A percentile compares a stretch with the other conserved stretches of the same genome.
Evolutionary conservation across 1,140 invertebrate species (phyloP).

Genomic region (Dendrolimus punctatus): DNA sequence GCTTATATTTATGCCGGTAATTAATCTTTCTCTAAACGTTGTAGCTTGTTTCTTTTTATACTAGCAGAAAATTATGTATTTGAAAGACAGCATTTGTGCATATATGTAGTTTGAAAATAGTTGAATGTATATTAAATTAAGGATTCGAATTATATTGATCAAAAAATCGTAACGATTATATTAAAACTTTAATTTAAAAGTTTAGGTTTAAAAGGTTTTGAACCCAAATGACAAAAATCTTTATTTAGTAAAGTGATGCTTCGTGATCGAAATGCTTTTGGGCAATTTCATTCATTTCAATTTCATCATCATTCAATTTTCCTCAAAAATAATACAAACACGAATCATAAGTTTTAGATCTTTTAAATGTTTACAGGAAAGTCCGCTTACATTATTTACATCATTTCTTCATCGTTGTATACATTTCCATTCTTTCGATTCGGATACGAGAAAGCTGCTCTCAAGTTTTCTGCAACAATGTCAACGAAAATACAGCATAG

Average conservation of each 20-base stretch:
- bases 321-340: too few species aligned
- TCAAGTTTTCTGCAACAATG: slow-evolving; percentile 44
- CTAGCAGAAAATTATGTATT: neutral
- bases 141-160: too few species aligned
- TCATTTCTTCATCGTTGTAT: slow-evolving; percentile 56
- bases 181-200: too few species aligned
- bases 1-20: slow-evolving; percentile 77
- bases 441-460: slow-evolving; percentile 36
- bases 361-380: slow-evolving; percentile 67
- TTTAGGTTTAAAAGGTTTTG: too few species aligned
- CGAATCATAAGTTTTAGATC: neutral
- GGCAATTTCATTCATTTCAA: too few species aligned
- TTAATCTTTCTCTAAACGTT: slow-evolving; percentile 15
- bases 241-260: too few species aligned
- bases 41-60: neutral
- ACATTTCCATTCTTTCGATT: slow-evolving; percentile 38
- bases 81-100: neutral
- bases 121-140: too few species aligned
- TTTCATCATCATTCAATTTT: too few species aligned
- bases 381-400: slow-evolving; percentile 72
- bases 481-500: slow-evolving; percentile 50
- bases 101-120: neutral
- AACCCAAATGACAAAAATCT: too few species aligned
- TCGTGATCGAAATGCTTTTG: too few species aligned
- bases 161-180: too few species aligned